A percentile compares a stretch with the other conserved stretches of the same genome.
phyloP scores from a whole-genome alignment of 2,888 invertebrate species.

The Chirona hameri region DNA sequence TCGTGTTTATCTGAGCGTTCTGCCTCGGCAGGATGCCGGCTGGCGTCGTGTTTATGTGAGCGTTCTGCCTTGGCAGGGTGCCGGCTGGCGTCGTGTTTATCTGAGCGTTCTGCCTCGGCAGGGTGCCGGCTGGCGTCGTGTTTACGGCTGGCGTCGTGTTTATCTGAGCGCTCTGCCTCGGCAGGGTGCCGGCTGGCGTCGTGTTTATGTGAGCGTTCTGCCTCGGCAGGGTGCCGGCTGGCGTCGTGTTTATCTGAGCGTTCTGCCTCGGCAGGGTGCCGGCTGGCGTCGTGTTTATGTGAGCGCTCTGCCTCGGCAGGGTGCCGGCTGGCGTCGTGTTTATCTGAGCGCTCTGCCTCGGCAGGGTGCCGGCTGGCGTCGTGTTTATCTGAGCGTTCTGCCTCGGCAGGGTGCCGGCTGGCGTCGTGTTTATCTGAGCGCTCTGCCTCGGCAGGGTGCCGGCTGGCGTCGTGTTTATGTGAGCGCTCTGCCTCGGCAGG shows the following conservation, averaged over 20 bases:
- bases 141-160: too few species aligned
- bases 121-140: constrained; percentile 57
- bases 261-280: constrained; percentile 50
- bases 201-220: too few species aligned
- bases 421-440: constrained; percentile 43
- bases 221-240: constrained; percentile 54
- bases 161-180: too few species aligned
- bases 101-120: too few species aligned
- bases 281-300: constrained; percentile 49
- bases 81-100: constrained; percentile 53
- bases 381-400: too few species aligned
- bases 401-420: constrained; percentile 54
- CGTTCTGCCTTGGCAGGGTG: constrained; percentile 46
- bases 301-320: constrained; percentile 26
- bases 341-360: too few species aligned
- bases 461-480: constrained; percentile 49
- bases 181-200: constrained; percentile 57
- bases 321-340: constrained; percentile 56
- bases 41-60: constrained; percentile 46
- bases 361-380: constrained; percentile 57
- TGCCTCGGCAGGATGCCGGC: constrained; percentile 52
- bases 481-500: constrained; percentile 26
- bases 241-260: constrained; percentile 43
- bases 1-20: too few species aligned
- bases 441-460: constrained; percentile 50